Evolutionary conservation across 2,888 invertebrate species (phyloP).

Genomic region (Trisateles emortualis): DNA sequence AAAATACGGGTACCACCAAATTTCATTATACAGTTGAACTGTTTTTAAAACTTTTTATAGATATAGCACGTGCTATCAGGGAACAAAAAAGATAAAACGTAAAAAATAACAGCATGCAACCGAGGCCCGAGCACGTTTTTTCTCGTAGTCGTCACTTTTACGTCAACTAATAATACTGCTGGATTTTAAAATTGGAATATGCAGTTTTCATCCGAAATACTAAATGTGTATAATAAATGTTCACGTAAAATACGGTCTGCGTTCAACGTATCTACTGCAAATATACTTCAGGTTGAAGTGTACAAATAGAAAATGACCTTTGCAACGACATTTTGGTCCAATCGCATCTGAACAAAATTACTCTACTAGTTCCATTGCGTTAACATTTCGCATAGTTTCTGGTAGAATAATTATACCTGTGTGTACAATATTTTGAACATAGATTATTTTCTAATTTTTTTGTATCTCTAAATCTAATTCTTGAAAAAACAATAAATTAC

Average conservation of each 20-base stretch:
- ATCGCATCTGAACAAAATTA: conserved; percentile 31
- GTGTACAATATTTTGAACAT: too few relatives aligned
- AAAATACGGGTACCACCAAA: not conserved
- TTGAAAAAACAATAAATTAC: too few relatives aligned
- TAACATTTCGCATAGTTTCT: not conserved
- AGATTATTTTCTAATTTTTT: too few relatives aligned
- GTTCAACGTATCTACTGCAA: conserved; percentile 26
- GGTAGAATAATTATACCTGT: not conserved
- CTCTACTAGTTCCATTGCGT: conserved; percentile 18
- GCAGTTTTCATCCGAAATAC: not conserved
- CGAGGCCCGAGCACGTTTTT: too few relatives aligned
- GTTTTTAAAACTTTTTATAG: not conserved
- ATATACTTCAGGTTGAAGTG: conserved; percentile 36
- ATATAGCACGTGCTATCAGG: not conserved
- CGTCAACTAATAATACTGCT: too few relatives aligned
- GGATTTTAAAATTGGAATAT: not conserved
- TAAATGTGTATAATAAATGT: not conserved
- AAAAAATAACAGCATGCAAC: not conserved
- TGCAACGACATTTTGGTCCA: conserved; percentile 46
- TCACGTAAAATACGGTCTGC: conserved; percentile 10
- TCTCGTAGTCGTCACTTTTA: too few relatives aligned
- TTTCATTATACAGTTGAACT: not conserved
- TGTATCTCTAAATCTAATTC: too few relatives aligned
- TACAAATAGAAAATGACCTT: conserved; percentile 52
- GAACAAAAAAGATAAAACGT: not conserved